Evolutionary conservation across 2,888 invertebrate genomes (phyloP), one percentile per base, ranked within the genome.

Genomic region (Diachrysia chrysitis): DNA sequence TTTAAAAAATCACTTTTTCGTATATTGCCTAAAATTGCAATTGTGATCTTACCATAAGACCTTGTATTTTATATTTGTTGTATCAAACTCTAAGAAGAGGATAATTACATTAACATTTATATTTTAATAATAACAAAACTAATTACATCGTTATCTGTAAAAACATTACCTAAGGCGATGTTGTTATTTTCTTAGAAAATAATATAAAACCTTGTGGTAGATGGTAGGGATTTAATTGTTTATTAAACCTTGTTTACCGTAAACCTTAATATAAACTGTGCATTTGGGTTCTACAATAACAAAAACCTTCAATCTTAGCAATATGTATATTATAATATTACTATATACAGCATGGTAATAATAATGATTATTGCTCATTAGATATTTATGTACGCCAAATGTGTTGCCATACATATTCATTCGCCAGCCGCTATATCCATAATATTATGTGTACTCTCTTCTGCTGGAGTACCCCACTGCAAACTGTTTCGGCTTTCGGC

Each of bases 401-500:
- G 14, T 42, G 7, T 42, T 6, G n/a, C 42, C n/a, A 42, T 42
- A 42, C 16, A 42, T 42, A 42, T n/a, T 42, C 42, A 42, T 42
- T 6, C n/a, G 0, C n/a, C 10, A 2, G 37, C 37, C n/a, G 42
- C 6, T 42, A n/a, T 42, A 42, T 42, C 42, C 42, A 42, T 42
- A 42, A 3, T n/a, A n/a, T 37, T 37, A 37, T 42, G 42, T 42
- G 42, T 42, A 2, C 42, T 42, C 42, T 42, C n/a, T 4, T 7
- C n/a, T 2, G 25, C 25, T n/a, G 0, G 42, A 42, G 42, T n/a
- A 42, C 6, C 42, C 37, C 42, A 6, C 42, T 42, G 42, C 42
- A 42, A 42, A 42, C 42, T 42, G 42, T 42, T 42, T 42, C 42
- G 42, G 42, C n/a, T 42, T 42, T 42, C 42, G 42, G 42, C 42